Percentiles rank a stretch among this genome's conserved stretches.
These are phyloP conservation scores for Dallia pectoralis DNA, from an alignment of 2,797 vertebrate genomes.

Conservation along the genomic window DNA sequence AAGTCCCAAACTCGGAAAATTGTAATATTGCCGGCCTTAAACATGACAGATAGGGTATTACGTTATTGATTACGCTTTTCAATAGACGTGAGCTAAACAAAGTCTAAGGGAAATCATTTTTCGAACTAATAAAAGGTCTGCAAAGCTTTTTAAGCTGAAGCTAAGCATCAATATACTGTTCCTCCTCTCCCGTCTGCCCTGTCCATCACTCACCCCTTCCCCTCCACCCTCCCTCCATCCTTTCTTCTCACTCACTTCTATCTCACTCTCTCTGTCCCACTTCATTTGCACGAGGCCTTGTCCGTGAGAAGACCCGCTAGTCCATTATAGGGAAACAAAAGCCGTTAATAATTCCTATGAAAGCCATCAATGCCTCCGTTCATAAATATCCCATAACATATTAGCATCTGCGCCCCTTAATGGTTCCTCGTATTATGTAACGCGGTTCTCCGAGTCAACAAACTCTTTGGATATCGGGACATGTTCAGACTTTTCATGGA, in stretches of 20 bases:
- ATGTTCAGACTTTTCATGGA: slow-evolving; percentile 30
- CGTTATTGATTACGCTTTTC: slow-evolving; percentile 6
- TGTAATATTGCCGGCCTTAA: background rate
- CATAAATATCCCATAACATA: background rate
- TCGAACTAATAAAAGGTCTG: background rate
- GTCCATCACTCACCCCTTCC: background rate
- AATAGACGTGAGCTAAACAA: background rate
- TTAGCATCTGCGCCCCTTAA: background rate
- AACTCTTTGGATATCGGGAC: slow-evolving; percentile 3
- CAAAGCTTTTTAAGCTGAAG: slow-evolving; percentile 7
- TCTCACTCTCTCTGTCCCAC: background rate
- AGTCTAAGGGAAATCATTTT: slow-evolving; percentile 12
- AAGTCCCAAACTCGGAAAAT: background rate
- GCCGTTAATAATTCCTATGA: background rate
- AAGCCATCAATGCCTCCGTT: background rate
- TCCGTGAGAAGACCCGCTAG: background rate
- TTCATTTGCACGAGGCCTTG: background rate
- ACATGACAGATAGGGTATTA: slow-evolving; percentile 2
- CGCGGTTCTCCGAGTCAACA: background rate
- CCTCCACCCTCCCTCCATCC: background rate
- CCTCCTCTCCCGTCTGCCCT: background rate
- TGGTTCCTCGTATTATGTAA: slow-evolving; percentile 12
- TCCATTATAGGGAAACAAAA: background rate
- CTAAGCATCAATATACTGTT: background rate
- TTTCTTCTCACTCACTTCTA: background rate